A percentile compares a stretch with the other conserved stretches of the same genome.
Conservation (phyloP, 2,888 invertebrate genomes). For the Drosophila kuntzei region DNA sequence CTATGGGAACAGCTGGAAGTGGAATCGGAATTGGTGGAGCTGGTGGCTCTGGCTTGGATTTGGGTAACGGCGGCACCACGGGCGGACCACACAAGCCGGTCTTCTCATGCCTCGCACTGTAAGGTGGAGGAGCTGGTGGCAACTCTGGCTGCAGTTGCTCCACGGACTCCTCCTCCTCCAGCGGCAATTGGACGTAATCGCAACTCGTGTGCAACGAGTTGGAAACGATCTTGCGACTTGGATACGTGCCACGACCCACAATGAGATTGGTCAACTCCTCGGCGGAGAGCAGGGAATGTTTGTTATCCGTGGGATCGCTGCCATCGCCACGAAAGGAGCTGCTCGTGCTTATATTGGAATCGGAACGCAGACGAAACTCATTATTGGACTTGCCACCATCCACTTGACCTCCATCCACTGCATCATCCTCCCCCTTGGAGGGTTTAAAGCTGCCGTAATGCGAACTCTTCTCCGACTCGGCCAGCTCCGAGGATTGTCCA, state of each 20-base stretch:
- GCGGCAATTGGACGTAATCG: constrained; percentile 92
- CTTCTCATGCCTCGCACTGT: constrained; percentile 89
- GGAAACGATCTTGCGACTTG: constrained; percentile 91
- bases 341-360: constrained; percentile 92
- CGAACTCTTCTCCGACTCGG: constrained; percentile 87
- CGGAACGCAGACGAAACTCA: constrained; percentile 89
- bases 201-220: constrained; percentile 95
- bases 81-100: constrained; percentile 85
- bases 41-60: constrained; percentile 47
- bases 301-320: constrained; percentile 93
- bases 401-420: constrained; percentile 86
- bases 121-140: constrained; percentile 90
- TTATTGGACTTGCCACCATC: constrained; percentile 76
- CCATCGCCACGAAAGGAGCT: constrained; percentile 94
- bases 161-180: constrained; percentile 86
- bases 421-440: constrained; percentile 85
- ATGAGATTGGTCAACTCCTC: constrained; percentile 94
- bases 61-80: constrained; percentile 50
- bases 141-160: constrained; percentile 88
- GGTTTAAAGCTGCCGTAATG: constrained; percentile 88
- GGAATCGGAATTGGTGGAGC: constrained; percentile 18
- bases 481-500: constrained; percentile 87
- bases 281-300: constrained; percentile 91
- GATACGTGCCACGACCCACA: constrained; percentile 92
- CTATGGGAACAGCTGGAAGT: background rate